These are phyloP conservation scores for Temnothorax longispinosus DNA, from an alignment of 1,140 invertebrate species.

Conservation along the genomic window DNA sequence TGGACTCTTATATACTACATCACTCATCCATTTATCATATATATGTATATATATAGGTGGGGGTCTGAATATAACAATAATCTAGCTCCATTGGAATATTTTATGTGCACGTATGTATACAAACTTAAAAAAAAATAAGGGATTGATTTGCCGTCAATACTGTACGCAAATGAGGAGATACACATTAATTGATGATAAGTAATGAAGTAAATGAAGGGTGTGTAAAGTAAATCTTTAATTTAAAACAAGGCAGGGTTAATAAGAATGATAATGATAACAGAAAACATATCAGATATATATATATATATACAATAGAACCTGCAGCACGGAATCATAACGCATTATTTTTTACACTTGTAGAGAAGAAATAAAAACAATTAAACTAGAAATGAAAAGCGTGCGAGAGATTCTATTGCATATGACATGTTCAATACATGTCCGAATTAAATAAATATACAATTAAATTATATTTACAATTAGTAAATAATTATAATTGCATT, in stretches of 20 bases:
- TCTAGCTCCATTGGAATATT: conserved; percentile 28
- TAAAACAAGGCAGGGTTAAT: neutral
- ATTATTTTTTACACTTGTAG: neutral
- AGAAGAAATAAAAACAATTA: neutral
- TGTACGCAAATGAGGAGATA: neutral
- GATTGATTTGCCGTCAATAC: neutral
- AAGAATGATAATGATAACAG: conserved; percentile 18
- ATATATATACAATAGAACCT: neutral
- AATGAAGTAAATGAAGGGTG: neutral
- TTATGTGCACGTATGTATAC: conserved; percentile 49
- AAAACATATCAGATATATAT: neutral
- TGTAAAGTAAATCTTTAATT: conserved; percentile 25
- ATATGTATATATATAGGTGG: neutral
- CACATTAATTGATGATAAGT: conserved; percentile 5
- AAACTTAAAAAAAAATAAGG: neutral
- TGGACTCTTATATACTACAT: neutral
- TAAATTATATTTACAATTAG: conserved; percentile 8
- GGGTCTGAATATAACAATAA: neutral
- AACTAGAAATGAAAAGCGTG: neutral
- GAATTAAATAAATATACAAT: conserved; percentile 28
- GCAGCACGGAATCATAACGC: neutral
- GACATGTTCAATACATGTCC: neutral
- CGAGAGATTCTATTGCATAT: conserved; percentile 17
- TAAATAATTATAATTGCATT: conserved; percentile 4
- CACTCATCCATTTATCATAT: neutral